Percentiles rank a stretch among this genome's conserved stretches.
phyloP scores from a whole-genome alignment of 2,113 vertebrate species.

The Melozone crissalis region DNA sequence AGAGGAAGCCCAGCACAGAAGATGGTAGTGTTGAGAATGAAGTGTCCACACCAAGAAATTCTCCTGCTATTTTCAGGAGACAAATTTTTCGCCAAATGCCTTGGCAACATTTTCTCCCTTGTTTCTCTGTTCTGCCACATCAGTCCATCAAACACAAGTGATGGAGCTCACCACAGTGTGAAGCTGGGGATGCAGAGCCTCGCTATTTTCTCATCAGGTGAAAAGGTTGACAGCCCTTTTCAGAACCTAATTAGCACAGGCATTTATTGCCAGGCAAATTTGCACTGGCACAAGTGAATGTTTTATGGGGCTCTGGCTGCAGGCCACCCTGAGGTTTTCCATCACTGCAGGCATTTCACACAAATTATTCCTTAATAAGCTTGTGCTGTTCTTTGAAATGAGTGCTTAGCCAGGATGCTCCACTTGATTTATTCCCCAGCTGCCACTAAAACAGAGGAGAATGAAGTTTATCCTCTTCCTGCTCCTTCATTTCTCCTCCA shows the following conservation, averaged over 20 bases:
- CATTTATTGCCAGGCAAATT: slow-evolving; percentile 1
- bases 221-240: slow-evolving; percentile 13
- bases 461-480: neutral
- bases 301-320: neutral
- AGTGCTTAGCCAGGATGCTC: neutral
- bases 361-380: neutral
- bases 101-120: neutral
- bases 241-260: neutral
- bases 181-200: neutral
- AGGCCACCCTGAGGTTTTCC: neutral
- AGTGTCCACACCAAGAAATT: neutral
- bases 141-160: neutral
- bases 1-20: neutral
- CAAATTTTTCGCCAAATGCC: neutral
- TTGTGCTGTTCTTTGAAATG: neutral
- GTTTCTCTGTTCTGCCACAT: neutral
- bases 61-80: neutral
- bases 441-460: neutral
- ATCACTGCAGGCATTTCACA: neutral
- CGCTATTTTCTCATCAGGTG: neutral
- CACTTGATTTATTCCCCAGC: neutral
- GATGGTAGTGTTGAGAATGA: neutral
- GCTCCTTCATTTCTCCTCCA: neutral
- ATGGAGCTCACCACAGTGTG: neutral
- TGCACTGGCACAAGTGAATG: neutral